Evolutionary conservation across 2,888 invertebrate genomes (phyloP), one percentile per base, ranked within the genome.

Genomic region (Parthenolecanium corni): DNA sequence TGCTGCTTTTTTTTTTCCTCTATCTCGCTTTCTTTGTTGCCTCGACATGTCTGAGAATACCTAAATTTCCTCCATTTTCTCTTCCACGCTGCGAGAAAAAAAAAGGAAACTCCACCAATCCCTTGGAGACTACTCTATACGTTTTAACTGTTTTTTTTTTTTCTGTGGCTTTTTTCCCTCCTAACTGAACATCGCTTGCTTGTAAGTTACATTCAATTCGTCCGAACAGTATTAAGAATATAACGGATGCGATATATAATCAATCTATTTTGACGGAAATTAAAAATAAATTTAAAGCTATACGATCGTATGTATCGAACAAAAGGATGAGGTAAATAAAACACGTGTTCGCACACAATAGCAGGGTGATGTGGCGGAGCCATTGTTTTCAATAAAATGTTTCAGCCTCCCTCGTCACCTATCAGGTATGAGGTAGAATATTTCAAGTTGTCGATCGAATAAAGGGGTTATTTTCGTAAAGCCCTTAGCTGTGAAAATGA

Each of bases 221-320:
- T 40, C 31, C 38, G 54, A 54, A 54, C 40, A 40, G 54, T 54
- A 54, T 54, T 54, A 42, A 40, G 54, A 42, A 36, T 31, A 54
- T 42, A 54, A 54, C 23, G 54, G 54, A 40, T 54, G 24, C 54
- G 42, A 54, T 54, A 54, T n/a, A n/a, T 54, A 54, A 54, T 54
- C 54, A 54, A 54, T 54, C 54, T 54, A 54, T 54, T 54, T 54
- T 54, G 54, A 54, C 54, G 54, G 54, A 54, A 54, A 54, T 54
- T 54, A 38, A 54, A 54, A 54, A 54, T 54, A 54, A 54, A 54
- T 38, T 54, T 38, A 54, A 21, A 16, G 2, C 20, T 18, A 18
- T 42, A 16, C 14, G 31, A 31, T 31, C 9, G 31, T 31, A 31
- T 6, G 31, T 31, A 31, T 31, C 31, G 31, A 31, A 31, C 31